Conservation (phyloP, 2,888 invertebrate species). For the Branchipolynoe longqiensis region DNA sequence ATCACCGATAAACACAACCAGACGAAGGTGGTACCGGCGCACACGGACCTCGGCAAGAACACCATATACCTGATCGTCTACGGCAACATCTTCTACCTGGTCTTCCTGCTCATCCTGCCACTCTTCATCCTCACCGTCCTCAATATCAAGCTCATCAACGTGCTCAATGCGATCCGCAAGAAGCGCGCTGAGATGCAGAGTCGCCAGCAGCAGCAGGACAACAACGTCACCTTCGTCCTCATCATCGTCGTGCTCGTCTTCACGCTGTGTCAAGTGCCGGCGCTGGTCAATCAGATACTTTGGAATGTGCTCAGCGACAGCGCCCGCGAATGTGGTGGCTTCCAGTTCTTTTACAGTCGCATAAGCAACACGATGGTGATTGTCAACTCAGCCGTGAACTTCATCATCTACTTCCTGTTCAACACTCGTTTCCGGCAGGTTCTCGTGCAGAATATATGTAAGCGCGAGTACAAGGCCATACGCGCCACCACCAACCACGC, state of each 20-base stretch:
- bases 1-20: constrained; percentile 1
- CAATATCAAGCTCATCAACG: constrained; percentile 68
- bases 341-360: constrained; percentile 69
- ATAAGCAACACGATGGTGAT: constrained; percentile 68
- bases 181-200: constrained; percentile 66
- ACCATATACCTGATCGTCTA: constrained; percentile 61
- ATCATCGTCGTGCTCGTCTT: constrained; percentile 69
- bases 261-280: constrained; percentile 69
- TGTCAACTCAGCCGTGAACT: constrained; percentile 68
- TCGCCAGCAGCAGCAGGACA: constrained; percentile 68
- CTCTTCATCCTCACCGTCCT: constrained; percentile 66
- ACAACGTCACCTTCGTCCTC: constrained; percentile 70
- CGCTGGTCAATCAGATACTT: constrained; percentile 68
- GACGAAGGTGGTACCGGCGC: background rate
- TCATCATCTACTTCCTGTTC: constrained; percentile 69
- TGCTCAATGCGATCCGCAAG: constrained; percentile 66
- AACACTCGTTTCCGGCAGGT: constrained; percentile 69
- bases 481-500: constrained; percentile 36
- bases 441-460: constrained; percentile 61
- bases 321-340: constrained; percentile 67
- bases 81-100: constrained; percentile 66
- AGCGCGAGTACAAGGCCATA: constrained; percentile 53
- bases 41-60: constrained; percentile 58
- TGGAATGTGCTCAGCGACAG: constrained; percentile 66
- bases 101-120: constrained; percentile 68